These are phyloP conservation scores for Gopherus evgoodei DNA, from an alignment of 2,113 vertebrate species.

Conservation along the genomic window DNA sequence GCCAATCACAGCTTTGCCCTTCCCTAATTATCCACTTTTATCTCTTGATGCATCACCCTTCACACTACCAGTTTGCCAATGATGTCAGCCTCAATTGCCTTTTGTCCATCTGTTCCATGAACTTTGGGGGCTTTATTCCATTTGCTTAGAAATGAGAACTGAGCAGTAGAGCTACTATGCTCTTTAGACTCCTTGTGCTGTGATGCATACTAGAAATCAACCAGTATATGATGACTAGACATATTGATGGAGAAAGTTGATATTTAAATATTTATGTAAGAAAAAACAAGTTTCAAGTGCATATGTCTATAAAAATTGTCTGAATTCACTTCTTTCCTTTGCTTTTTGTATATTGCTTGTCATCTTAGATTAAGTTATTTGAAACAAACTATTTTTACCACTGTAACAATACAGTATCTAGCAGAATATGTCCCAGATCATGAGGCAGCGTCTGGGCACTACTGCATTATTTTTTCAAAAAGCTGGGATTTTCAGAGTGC, in stretches of 20 bases:
- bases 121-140: background rate
- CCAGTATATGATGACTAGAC: background rate
- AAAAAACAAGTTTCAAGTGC: background rate
- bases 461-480: background rate
- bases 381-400: background rate
- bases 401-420: background rate
- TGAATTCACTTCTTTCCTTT: background rate
- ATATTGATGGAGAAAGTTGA: background rate
- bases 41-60: background rate
- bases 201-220: background rate
- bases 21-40: background rate
- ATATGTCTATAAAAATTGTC: background rate
- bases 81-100: background rate
- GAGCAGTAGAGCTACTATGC: background rate
- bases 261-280: background rate
- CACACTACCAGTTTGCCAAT: background rate
- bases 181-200: background rate
- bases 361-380: background rate
- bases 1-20: background rate
- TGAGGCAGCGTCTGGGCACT: background rate
- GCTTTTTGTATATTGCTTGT: background rate
- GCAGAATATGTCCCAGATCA: background rate
- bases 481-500: background rate
- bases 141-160: background rate
- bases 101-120: background rate